Conservation (phyloP, 2,113 vertebrate species). For the Labeo catla region DNA sequence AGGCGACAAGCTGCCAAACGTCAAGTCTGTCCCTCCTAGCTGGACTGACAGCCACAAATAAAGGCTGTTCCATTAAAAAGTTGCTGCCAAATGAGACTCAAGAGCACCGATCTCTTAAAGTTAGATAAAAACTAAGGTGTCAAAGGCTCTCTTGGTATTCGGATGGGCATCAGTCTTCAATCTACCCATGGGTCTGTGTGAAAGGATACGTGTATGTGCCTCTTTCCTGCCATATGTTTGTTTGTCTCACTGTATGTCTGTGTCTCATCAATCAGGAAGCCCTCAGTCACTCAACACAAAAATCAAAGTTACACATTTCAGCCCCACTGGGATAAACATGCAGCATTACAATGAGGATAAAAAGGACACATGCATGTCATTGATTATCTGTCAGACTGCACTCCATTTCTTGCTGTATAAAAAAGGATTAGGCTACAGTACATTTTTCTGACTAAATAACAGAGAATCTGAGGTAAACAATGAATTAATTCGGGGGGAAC, state of each 20-base stretch:
- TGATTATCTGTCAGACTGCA: slow-evolving; percentile 2
- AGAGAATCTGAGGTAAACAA: slow-evolving; percentile 36
- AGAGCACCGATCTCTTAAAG: background rate
- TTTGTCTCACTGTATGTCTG: slow-evolving; percentile 33
- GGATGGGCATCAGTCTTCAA: background rate
- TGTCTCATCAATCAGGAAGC: slow-evolving; percentile 36
- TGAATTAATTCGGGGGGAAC: slow-evolving; percentile 28
- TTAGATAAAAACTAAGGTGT: slow-evolving; percentile 28
- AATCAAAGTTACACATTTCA: slow-evolving; percentile 38
- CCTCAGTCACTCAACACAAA: slow-evolving; percentile 16
- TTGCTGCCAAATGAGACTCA: slow-evolving; percentile 19
- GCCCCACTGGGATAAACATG: slow-evolving; percentile 15
- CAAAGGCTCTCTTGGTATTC: background rate
- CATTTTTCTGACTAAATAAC: background rate
- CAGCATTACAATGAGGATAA: slow-evolving; percentile 10
- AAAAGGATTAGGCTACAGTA: slow-evolving; percentile 27
- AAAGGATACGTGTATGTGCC: slow-evolving; percentile 6
- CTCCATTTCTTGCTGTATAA: background rate
- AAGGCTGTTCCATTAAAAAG: slow-evolving; percentile 66
- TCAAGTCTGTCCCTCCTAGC: slow-evolving; percentile 73
- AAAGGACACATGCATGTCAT: slow-evolving; percentile 7
- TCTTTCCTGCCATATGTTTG: slow-evolving; percentile 34
- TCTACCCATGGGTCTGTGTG: slow-evolving; percentile 17
- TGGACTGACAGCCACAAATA: slow-evolving; percentile 75
- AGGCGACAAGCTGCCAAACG: slow-evolving; percentile 87